phyloP scores from a whole-genome alignment of 1,140 invertebrate species.

The Zaprionus gabonicus region DNA sequence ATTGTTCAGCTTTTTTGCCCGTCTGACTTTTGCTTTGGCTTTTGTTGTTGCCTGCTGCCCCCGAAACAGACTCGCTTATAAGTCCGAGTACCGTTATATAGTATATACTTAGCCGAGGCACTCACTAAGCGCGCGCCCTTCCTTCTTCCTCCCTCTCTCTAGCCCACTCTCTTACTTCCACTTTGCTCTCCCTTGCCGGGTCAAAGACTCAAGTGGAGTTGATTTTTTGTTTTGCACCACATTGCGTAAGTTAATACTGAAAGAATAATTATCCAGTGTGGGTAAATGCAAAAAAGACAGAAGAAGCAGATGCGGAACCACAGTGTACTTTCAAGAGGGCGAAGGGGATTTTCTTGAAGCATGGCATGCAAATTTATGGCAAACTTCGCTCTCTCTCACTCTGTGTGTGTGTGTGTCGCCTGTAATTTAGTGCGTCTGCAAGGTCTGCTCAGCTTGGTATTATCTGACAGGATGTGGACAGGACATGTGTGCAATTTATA shows the following conservation, averaged over 20 bases:
- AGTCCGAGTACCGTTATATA: conserved; percentile 9
- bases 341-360: conserved; percentile 7
- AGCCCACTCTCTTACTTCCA: not conserved
- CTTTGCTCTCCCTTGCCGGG: conserved; percentile 10
- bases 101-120: conserved; percentile 11
- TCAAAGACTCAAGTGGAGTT: conserved; percentile 68
- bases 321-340: not conserved
- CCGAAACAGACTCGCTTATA: conserved; percentile 17
- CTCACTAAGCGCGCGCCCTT: conserved; percentile 4
- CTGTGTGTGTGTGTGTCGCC: conserved; percentile 1
- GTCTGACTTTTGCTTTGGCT: conserved; percentile 64
- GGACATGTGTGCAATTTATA: conserved; percentile 67
- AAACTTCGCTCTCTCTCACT: not conserved
- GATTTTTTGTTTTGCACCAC: conserved; percentile 44
- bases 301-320: not conserved
- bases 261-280: conserved; percentile 59
- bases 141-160: not conserved
- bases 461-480: conserved; percentile 31
- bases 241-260: conserved; percentile 18
- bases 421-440: conserved; percentile 48
- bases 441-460: conserved; percentile 10
- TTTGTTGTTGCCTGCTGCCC: conserved; percentile 10
- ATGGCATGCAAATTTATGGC: conserved; percentile 47
- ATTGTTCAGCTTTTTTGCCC: conserved; percentile 62
- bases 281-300: conserved; percentile 29